Conservation (phyloP, 1,140 invertebrate genomes). For the Lutraria rhynchaena region DNA sequence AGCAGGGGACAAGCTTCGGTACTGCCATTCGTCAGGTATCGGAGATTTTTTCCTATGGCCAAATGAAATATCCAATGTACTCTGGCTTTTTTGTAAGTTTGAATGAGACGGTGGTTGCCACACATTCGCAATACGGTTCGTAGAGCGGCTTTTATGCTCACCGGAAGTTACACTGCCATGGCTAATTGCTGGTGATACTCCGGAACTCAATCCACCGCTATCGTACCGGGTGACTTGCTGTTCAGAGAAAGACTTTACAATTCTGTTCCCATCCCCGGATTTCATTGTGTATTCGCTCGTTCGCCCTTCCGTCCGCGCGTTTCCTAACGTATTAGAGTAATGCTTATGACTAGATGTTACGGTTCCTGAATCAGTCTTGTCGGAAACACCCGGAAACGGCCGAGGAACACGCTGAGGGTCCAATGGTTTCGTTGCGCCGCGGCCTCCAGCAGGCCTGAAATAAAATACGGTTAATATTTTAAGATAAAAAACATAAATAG, state of each 20-base stretch:
- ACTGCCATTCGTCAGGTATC: slow-evolving; percentile 13
- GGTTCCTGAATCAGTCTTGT: not conserved
- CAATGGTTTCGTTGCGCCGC: slow-evolving; percentile 15
- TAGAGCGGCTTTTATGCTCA: slow-evolving; percentile 40
- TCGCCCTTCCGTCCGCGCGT: slow-evolving; percentile 9
- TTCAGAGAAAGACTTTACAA: slow-evolving; percentile 23
- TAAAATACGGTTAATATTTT: too few species aligned
- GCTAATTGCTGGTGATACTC: slow-evolving; percentile 19
- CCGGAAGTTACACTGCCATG: not conserved
- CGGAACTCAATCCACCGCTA: not conserved
- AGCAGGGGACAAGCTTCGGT: slow-evolving; percentile 14
- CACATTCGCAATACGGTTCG: slow-evolving; percentile 3
- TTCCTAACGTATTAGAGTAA: slow-evolving; percentile 1
- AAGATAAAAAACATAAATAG: too few species aligned
- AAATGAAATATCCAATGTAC: slow-evolving; percentile 26
- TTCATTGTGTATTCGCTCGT: not conserved
- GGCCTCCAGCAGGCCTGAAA: slow-evolving; percentile 20
- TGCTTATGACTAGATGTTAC: slow-evolving; percentile 14
- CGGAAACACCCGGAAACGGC: slow-evolving; percentile 1
- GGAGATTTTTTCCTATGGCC: slow-evolving; percentile 17
- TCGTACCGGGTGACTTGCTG: slow-evolving; percentile 10
- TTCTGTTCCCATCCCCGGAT: not conserved
- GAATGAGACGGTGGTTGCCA: slow-evolving; percentile 42
- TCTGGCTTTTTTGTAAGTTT: slow-evolving; percentile 39
- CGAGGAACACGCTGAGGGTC: slow-evolving; percentile 41